Base-by-base conservation (phyloP, 2,888 invertebrate species). In the Latrodectus elegans region DNA sequence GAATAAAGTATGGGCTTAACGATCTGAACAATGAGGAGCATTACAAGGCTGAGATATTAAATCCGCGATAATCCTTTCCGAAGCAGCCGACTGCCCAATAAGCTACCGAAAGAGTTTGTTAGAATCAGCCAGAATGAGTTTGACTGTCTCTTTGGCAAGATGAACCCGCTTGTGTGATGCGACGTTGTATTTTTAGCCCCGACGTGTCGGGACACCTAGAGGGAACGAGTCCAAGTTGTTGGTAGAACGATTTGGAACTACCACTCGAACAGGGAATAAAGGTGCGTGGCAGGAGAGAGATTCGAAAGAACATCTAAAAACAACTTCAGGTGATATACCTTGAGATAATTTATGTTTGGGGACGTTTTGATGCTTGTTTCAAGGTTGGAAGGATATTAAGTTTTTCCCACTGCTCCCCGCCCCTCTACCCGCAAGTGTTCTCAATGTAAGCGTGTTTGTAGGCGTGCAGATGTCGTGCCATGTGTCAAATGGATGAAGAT, bases 311-410 rank as follows among this genome's bases (percentile, higher is more conserved):
- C 75, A 86, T 81, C 86, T 86, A 86, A 86, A 86, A 86, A 86
- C 86, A 86, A 86, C 81, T 81, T 26, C 81, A 87, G 86, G 86
- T 87, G 81, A 82, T 87, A 81, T 72, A 87, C 86, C 86, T 87
- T 87, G 75, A 82, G 81, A 77, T 87, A 81, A 81, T 87, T 81
- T 87, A 87, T 81, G 81, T 82, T 68, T 82, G 74, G 75, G 70
- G 82, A 68, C 55, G 55, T 75, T 82, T 82, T 75, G 82, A 82
- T 70, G 82, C 70, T 49, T 8, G n/a, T 17, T 55, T 86, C 81
- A 81, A 77, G 76, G 81, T 81, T 87, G 81, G 70, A 60, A 49
- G 55, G 80, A 75, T 75, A 75, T 82, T 82, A 81, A 81, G 73
- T 72, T 73, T 87, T 77, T 71, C 14, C 67, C 22, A 14, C 17